These are phyloP conservation scores for Cervus canadensis DNA, from an alignment of 2,113 vertebrate species.

Conservation along the genomic window DNA sequence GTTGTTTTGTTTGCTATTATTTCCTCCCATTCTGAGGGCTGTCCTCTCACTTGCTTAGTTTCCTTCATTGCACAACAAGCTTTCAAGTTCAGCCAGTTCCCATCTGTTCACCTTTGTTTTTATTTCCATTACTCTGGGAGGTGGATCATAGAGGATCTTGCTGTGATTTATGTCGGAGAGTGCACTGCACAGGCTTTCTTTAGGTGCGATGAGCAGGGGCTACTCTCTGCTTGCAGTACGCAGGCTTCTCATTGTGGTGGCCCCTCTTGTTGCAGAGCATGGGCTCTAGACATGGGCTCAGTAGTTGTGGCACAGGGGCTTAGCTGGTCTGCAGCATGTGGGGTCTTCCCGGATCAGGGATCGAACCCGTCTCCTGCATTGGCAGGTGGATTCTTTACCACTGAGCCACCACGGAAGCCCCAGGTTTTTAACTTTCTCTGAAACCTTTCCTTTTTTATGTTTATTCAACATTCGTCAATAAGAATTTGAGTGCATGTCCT, in stretches of 20 bases:
- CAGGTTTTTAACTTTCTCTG: background rate
- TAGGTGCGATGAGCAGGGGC: background rate
- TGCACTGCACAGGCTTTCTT: background rate
- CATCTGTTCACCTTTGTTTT: background rate
- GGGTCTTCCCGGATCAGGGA: background rate
- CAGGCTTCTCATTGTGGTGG: background rate
- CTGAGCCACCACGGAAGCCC: background rate
- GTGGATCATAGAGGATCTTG: background rate
- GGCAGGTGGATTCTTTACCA: background rate
- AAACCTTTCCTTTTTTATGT: background rate
- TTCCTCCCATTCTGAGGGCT: background rate
- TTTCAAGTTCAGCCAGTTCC: background rate
- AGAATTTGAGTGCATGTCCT: background rate
- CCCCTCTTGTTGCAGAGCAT: background rate
- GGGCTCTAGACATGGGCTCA: background rate
- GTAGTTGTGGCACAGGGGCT: background rate
- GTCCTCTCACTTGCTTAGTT: background rate
- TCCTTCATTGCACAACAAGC: background rate
- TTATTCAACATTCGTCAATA: background rate
- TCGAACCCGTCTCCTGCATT: background rate
- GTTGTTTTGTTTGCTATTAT: background rate
- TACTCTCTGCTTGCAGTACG: background rate
- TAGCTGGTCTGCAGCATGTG: background rate
- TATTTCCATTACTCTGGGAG: background rate
- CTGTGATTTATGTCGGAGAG: background rate